phyloP scores from a whole-genome alignment of 2,888 invertebrate genomes.

The Scelioninae gen. 2 region DNA sequence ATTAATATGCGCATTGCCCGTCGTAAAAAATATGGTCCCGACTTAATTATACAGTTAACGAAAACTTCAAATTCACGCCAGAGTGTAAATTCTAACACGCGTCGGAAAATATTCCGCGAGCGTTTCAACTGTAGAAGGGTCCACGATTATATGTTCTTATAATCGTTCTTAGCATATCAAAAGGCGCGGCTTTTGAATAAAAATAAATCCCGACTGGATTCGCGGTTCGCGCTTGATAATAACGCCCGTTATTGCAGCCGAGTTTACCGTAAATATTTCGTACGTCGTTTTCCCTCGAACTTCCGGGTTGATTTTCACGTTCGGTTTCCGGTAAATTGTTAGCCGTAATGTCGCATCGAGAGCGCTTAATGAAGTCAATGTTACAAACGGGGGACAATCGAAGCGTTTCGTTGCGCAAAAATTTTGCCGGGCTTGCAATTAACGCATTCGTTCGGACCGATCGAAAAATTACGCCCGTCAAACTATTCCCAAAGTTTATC shows the following conservation, averaged over 20 bases:
- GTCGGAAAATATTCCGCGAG: constrained; percentile 35
- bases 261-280: constrained; percentile 22
- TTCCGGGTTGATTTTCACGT: constrained; percentile 26
- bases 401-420: too few relatives aligned
- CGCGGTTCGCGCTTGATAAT: constrained; percentile 16
- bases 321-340: constrained; percentile 19
- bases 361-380: too few relatives aligned
- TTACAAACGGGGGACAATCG: too few relatives aligned
- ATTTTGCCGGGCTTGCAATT: background rate
- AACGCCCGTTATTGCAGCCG: constrained; percentile 12
- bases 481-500: constrained; percentile 19
- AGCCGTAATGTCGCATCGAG: too few relatives aligned
- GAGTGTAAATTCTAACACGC: constrained; percentile 37
- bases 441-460: too few relatives aligned
- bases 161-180: constrained; percentile 41
- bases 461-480: too few relatives aligned
- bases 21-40: constrained; percentile 9
- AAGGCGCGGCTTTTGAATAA: constrained; percentile 19
- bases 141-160: constrained; percentile 31
- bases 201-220: constrained; percentile 28
- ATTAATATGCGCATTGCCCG: constrained; percentile 55
- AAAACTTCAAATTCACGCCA: constrained; percentile 45
- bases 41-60: constrained; percentile 43
- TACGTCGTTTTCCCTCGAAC: constrained; percentile 1
- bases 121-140: constrained; percentile 29